Conservation (phyloP, 2,113 vertebrate species). For the Catharus bicknelli region DNA sequence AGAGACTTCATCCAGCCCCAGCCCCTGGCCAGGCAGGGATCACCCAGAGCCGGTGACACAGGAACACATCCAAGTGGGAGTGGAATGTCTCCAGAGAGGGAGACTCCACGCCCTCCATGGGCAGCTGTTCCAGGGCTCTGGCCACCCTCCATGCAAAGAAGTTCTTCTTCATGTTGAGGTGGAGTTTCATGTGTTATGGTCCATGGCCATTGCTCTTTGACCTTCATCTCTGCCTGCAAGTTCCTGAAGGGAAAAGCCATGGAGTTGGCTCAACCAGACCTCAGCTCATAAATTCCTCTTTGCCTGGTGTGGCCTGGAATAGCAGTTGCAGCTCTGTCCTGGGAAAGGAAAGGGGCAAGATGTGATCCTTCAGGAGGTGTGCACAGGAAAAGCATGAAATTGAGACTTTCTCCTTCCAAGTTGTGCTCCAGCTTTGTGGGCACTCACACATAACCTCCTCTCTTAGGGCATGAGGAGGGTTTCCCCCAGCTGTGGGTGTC, state of each 20-base stretch:
- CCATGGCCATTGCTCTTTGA: background rate
- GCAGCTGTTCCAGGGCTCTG: background rate
- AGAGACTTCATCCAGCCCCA: background rate
- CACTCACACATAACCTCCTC: background rate
- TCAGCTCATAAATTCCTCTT: background rate
- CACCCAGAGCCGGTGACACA: background rate
- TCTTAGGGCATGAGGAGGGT: background rate
- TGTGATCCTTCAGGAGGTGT: background rate
- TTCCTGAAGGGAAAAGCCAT: background rate
- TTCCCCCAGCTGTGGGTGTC: background rate
- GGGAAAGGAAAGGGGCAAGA: background rate
- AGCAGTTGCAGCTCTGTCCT: background rate
- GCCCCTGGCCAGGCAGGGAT: background rate
- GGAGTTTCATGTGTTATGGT: background rate
- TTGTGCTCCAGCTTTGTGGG: background rate
- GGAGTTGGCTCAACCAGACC: background rate
- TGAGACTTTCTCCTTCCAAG: background rate
- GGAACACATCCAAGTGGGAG: background rate
- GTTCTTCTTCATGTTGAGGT: background rate
- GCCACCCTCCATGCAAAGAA: background rate
- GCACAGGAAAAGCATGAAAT: background rate
- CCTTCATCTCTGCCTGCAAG: background rate
- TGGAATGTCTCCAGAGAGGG: background rate
- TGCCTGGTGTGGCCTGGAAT: background rate
- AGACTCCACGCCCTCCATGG: rapidly evolving